Evolutionary conservation across 1,140 invertebrate genomes (phyloP), one percentile per base, ranked within the genome.

Genomic region (Drosophila nebulosa): DNA sequence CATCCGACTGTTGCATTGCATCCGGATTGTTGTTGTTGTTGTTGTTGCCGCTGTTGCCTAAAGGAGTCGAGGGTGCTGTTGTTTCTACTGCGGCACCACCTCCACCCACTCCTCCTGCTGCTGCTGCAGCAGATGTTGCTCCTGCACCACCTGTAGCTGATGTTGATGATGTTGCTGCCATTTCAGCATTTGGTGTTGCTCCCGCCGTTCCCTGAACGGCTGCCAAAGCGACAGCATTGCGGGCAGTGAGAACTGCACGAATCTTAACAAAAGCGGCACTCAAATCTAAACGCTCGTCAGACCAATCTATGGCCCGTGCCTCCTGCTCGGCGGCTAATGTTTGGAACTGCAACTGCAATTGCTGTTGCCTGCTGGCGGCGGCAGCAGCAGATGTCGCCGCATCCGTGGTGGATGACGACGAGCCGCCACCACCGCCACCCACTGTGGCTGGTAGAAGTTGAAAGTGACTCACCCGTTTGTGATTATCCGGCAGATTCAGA

Each of bases 401-500:
- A 42, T 61, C 53, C 57, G 60, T 4, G 62, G 52, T 30, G 22
- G 35, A 30, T 59, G 30, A 52, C 63, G 26, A 36, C 36, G 62
- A 24, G 24, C 35, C 10, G n/a, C 59, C 22, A n/a, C n/a, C 27
- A 53, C 72, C 14, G 16, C 9, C 42, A 53, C 72, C 79, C 73
- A 75, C 64, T 57, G 56, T 70, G 39, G 79, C 64, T 67, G 81
- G 69, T 76, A 80, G 62, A 24, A 77, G 83, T 89, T 89, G 84
- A 83, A 88, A 88, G 78, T 86, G 84, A 96, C 96, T 97, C 96
- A 98, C 97, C 96, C 96, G 94, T 95, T 96, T 97, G 93, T 97
- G 96, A 94, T 97, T 97, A 93, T 98, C 97, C 92, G 97, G 97
- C 91, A 98, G 94, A 93, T 96, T 97, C 92, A 98, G 94, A 93